Conservation (phyloP, 2,888 invertebrate genomes). For the Acronicta leporina region DNA sequence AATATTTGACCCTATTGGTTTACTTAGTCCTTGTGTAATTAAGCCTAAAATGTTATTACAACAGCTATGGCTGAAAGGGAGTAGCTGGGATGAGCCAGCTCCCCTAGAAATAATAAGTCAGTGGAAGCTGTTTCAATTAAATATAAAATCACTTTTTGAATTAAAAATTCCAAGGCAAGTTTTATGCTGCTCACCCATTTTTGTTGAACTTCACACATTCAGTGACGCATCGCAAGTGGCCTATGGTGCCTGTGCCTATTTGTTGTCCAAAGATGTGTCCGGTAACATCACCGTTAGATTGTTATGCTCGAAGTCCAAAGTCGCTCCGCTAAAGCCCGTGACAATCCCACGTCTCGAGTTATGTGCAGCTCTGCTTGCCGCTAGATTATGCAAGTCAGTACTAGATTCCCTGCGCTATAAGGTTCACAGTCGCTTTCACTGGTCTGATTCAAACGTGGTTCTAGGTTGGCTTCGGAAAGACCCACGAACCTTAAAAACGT, state of each 20-base stretch:
- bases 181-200: slow-evolving; percentile 30
- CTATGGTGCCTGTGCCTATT: slow-evolving; percentile 57
- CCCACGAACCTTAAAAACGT: slow-evolving; percentile 39
- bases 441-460: slow-evolving; percentile 50
- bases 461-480: slow-evolving; percentile 44
- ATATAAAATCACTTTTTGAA: not conserved
- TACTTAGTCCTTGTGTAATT: not conserved
- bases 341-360: slow-evolving; percentile 57
- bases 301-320: slow-evolving; percentile 52
- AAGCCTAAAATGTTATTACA: not conserved
- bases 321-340: slow-evolving; percentile 49
- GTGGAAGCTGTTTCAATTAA: not conserved
- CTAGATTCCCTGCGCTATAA: slow-evolving; percentile 20
- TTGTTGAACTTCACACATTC: slow-evolving; percentile 52
- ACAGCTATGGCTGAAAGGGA: not conserved
- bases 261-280: slow-evolving; percentile 26
- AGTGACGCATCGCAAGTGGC: slow-evolving; percentile 53
- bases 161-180: slow-evolving; percentile 47
- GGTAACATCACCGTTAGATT: slow-evolving; percentile 31
- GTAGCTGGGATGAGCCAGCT: not conserved
- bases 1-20: not conserved
- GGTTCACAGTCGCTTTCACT: slow-evolving; percentile 21
- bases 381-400: slow-evolving; percentile 32
- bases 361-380: slow-evolving; percentile 43
- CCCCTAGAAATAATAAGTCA: not conserved